A percentile compares a stretch with the other conserved stretches of the same genome.
Conservation (phyloP, 2,113 vertebrate genomes). For the Loxodonta africana region DNA sequence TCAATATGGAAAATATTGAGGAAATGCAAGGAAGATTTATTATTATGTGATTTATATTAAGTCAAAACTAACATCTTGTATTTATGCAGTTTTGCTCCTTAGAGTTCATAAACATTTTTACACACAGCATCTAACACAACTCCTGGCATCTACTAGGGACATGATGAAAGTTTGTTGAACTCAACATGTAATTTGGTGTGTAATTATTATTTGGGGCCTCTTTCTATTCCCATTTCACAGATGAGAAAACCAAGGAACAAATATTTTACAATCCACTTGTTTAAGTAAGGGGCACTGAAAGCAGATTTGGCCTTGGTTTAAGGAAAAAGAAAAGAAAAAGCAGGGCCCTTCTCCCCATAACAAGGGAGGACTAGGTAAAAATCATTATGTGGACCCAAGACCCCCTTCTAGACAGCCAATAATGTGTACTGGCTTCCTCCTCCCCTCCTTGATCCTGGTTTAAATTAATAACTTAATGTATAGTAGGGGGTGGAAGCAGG, state of each 20-base stretch:
- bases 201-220: conserved; percentile 36
- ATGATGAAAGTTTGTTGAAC: conserved; percentile 33
- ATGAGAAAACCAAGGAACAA: conserved; percentile 29
- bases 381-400: not conserved
- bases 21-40: conserved; percentile 29
- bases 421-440: conserved; percentile 31
- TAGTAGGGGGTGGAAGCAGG: not conserved
- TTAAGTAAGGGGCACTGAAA: not conserved
- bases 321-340: not conserved
- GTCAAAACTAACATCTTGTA: conserved; percentile 9
- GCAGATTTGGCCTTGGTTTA: not conserved
- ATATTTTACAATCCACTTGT: conserved; percentile 35
- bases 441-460: conserved; percentile 3
- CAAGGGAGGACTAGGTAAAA: conserved; percentile 20
- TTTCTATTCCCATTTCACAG: conserved; percentile 19
- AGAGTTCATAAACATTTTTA: conserved; percentile 55
- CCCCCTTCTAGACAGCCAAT: not conserved
- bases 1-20: conserved; percentile 49
- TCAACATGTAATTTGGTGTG: conserved; percentile 16
- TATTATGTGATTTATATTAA: conserved; percentile 49
- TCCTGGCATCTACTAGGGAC: not conserved
- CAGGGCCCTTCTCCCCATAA: not conserved
- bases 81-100: conserved; percentile 33
- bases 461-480: conserved; percentile 38
- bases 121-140: conserved; percentile 33